Percentiles rank a stretch among this genome's conserved stretches.
phyloP scores from a whole-genome alignment of 2,113 vertebrate species.

The Marcusenius ussheri region DNA sequence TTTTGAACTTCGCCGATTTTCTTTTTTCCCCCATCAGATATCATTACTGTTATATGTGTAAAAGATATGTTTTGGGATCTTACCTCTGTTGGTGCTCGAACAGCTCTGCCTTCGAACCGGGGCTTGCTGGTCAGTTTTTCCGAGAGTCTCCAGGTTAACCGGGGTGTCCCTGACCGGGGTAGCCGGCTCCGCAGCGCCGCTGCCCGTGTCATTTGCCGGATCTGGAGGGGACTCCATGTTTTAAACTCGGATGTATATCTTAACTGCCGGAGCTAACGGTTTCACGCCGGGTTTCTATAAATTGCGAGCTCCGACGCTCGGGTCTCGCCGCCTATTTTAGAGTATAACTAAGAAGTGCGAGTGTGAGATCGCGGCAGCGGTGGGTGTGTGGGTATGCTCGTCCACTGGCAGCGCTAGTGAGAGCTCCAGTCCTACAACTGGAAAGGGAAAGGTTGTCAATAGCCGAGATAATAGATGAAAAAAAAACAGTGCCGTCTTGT shows the following conservation, averaged over 20 bases:
- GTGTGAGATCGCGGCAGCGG: conserved; percentile 47
- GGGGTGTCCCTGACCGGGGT: conserved; percentile 56
- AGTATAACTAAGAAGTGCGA: conserved; percentile 53
- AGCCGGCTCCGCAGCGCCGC: conserved; percentile 61
- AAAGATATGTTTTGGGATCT: conserved; percentile 24
- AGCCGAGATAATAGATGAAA: conserved; percentile 24
- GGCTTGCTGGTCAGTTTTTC: conserved; percentile 55
- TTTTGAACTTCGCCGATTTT: background rate
- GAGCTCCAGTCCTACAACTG: conserved; percentile 32
- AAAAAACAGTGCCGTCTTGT: background rate
- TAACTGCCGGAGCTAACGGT: background rate
- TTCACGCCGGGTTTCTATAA: conserved; percentile 54
- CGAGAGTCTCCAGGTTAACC: conserved; percentile 55
- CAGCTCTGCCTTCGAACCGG: conserved; percentile 61
- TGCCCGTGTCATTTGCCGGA: conserved; percentile 58
- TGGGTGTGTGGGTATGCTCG: conserved; percentile 46
- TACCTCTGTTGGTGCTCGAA: conserved; percentile 64
- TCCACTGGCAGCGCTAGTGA: conserved; percentile 66
- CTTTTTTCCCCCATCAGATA: background rate
- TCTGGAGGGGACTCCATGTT: conserved; percentile 74
- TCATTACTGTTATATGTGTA: background rate
- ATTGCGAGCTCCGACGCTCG: conserved; percentile 60
- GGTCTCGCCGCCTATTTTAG: conserved; percentile 58
- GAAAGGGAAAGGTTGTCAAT: conserved; percentile 26
- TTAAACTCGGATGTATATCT: conserved; percentile 21